Evolutionary conservation across 2,888 invertebrate species (phyloP).

Genomic region (Hofmannophila pseudospretella): DNA sequence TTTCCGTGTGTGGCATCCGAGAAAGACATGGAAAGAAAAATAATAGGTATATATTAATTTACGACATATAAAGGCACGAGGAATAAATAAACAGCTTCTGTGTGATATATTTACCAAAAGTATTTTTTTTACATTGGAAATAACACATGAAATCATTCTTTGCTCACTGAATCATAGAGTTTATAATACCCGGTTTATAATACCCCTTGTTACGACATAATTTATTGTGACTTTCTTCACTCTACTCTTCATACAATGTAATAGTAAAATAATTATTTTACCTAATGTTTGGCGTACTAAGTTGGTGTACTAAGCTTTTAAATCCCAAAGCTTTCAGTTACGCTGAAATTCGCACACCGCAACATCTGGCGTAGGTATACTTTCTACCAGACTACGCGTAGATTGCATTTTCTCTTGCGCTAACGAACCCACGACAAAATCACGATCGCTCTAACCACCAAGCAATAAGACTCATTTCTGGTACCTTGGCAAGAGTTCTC

Average conservation of each 20-base stretch:
- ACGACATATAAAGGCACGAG: no score
- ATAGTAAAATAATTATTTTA: no score
- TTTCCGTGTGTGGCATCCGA: conserved; percentile 18
- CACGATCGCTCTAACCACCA: conserved; percentile 3
- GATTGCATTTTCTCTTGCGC: conserved; percentile 61
- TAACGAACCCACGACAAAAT: conserved; percentile 21
- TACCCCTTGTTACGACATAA: no score
- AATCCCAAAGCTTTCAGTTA: conserved; percentile 64
- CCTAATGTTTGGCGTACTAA: no score
- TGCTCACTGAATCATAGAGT: no score
- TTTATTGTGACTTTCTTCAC: no score
- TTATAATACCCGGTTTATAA: no score
- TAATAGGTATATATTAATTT: conserved; percentile 16
- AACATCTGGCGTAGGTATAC: conserved; percentile 68
- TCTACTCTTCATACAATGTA: no score
- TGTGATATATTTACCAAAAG: no score
- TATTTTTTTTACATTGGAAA: no score
- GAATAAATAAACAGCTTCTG: no score
- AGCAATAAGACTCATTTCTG: conserved; percentile 4
- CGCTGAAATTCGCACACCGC: conserved; percentile 67
- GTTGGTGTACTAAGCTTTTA: conserved; percentile 39
- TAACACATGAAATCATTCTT: no score
- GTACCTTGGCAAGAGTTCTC: neutral
- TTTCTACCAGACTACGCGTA: conserved; percentile 51
- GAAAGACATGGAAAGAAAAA: conserved; percentile 26